Evolutionary conservation across 2,113 vertebrate species (phyloP), one percentile per base, ranked within the genome.

Genomic region (Ophthalmolycus amberensis): DNA sequence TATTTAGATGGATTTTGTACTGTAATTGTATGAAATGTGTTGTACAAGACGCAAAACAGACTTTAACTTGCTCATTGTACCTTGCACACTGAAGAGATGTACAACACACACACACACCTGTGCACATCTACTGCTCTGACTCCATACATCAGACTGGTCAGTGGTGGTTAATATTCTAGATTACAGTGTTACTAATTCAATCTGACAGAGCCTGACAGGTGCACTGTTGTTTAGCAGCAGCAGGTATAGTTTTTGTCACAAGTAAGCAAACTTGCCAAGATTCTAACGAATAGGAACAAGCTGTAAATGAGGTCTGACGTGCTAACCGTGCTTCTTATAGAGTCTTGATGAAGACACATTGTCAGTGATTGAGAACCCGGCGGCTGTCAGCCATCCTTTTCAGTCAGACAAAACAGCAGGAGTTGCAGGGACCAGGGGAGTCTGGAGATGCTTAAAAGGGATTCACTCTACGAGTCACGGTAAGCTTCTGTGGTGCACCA

Each of bases 311-410:
- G 18, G 9, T 64, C 40, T 82, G 68, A 86, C n/a, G 1, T 48
- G 66, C 50, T 44, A 18, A 60, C 44, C 90, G 72, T 73, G 4
- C 46, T 71, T 83, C 67, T 83, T 76, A 18, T 27, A 95, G 95
- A 95, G 88, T 92, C 81, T 91, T 76, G 90, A 89, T 77, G 65
- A 48, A 71, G 83, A 92, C 1, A 14, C 81, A 68, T 75, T 74
- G 77, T 81, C 77, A 62, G 89, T 95, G 44, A 84, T 78, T 56
- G 88, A 88, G 90, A 93, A 88, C 1, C 82, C 88, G 42, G 89
- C 9, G 10, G 92, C 89, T 34, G 70, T 91, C 83, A 84, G 68
- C 65, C 87, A 91, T 54, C 62, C 68, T 2, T 44, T 73, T 2
- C 58, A 29, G 16, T 27, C 78, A 67, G 87, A 60, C 9, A 12